Evolutionary conservation across 2,113 vertebrate genomes (phyloP).

Genomic region (Axis porcinus): DNA sequence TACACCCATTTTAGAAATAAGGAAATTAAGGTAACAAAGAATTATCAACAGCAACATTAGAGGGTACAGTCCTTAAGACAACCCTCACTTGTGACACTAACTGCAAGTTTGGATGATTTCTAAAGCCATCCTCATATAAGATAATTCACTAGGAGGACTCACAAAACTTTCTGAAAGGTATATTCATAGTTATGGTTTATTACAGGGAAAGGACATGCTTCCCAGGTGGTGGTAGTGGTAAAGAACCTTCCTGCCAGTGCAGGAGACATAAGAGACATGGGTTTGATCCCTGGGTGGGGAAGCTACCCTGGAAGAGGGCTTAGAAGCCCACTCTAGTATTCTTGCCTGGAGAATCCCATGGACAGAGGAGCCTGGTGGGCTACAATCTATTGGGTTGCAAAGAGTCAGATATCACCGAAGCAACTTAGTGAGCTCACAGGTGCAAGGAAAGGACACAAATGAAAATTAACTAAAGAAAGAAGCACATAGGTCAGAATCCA

Average conservation of each 20-base stretch:
- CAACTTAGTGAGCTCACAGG: no score
- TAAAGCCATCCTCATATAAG: background rate
- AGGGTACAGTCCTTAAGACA: background rate
- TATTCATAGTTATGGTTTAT: background rate
- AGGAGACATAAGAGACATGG: no score
- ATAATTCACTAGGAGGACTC: background rate
- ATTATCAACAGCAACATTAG: background rate
- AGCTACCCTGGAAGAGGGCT: no score
- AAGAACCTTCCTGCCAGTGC: no score
- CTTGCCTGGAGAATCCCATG: no score
- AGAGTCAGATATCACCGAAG: no score
- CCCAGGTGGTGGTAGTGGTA: no score
- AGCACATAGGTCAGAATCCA: background rate
- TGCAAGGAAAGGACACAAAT: background rate
- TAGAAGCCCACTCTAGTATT: no score
- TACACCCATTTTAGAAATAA: background rate
- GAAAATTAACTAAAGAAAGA: background rate
- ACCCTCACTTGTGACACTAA: background rate
- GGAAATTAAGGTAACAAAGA: background rate
- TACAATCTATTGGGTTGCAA: no score
- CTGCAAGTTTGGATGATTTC: background rate
- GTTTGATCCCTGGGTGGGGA: no score
- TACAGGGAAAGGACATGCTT: background rate
- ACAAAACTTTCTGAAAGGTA: background rate
- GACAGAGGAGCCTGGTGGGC: no score